phyloP scores from a whole-genome alignment of 2,888 invertebrate species.

The Vanessa cardui region DNA sequence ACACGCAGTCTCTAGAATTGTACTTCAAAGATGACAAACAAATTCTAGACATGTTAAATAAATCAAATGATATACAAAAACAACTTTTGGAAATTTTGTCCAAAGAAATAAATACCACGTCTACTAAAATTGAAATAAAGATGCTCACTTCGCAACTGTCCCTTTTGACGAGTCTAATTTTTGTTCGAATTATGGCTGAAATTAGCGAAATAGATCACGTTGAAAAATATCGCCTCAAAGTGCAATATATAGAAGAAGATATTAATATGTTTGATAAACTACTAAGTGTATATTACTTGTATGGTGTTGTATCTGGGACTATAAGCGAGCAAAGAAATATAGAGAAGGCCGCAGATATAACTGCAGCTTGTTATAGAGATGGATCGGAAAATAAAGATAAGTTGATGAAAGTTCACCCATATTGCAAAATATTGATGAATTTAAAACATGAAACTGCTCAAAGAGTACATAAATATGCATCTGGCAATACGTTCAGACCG shows the following conservation, averaged over 20 bases:
- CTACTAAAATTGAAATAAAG: constrained; percentile 47
- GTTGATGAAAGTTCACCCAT: constrained; percentile 72
- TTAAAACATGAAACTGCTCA: constrained; percentile 63
- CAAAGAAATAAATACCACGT: constrained; percentile 20
- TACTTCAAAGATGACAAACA: constrained; percentile 50
- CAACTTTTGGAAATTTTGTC: constrained; percentile 45
- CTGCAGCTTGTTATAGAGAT: constrained; percentile 48
- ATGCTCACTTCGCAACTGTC: constrained; percentile 60
- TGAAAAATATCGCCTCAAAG: constrained; percentile 88
- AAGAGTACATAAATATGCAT: constrained; percentile 69
- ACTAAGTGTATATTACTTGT: constrained; percentile 81
- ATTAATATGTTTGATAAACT: constrained; percentile 83
- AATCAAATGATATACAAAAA: constrained; percentile 50
- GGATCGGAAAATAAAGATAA: constrained; percentile 47
- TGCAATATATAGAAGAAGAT: constrained; percentile 87
- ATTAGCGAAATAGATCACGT: constrained; percentile 92
- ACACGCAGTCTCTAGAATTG: constrained; percentile 36
- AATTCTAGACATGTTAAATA: constrained; percentile 48
- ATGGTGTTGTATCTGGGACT: constrained; percentile 66
- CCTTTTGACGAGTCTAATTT: constrained; percentile 78
- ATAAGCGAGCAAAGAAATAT: constrained; percentile 61
- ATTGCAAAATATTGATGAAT: constrained; percentile 67
- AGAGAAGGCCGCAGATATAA: constrained; percentile 54
- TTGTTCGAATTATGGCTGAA: constrained; percentile 83
- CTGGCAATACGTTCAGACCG: constrained; percentile 82